Evolutionary conservation across 2,888 invertebrate genomes (phyloP).

Genomic region (Acronicta alni): DNA sequence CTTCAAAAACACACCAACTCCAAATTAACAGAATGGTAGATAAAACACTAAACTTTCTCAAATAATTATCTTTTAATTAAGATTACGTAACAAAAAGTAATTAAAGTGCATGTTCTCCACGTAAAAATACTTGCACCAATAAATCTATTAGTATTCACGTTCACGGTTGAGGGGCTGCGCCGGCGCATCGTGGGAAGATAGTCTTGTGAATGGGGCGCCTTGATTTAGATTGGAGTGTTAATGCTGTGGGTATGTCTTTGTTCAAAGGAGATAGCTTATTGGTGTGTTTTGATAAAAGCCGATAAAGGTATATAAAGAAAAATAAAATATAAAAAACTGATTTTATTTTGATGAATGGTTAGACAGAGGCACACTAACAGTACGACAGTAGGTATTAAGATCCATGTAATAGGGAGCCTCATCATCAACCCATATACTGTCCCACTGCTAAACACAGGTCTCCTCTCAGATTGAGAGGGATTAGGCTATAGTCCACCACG

Average conservation of each 20-base stretch:
- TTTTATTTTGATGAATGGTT: too few relatives aligned
- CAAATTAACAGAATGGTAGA: not conserved
- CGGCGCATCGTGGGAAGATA: constrained; percentile 59
- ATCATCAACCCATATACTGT: too few relatives aligned
- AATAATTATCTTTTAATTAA: constrained; percentile 36
- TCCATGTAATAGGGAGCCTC: too few relatives aligned
- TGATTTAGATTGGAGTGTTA: constrained; percentile 29
- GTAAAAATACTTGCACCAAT: constrained; percentile 34
- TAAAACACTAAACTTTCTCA: constrained; percentile 7
- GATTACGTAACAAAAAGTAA: constrained; percentile 33
- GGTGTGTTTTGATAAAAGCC: too few relatives aligned
- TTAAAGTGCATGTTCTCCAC: constrained; percentile 26
- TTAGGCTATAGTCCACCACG: too few relatives aligned
- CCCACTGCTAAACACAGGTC: too few relatives aligned
- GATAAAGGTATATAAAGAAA: too few relatives aligned
- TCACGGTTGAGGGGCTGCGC: constrained; percentile 47
- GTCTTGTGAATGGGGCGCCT: constrained; percentile 52
- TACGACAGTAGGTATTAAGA: too few relatives aligned
- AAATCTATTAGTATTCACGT: constrained; percentile 39
- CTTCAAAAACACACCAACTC: too few relatives aligned
- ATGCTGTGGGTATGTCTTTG: constrained; percentile 7
- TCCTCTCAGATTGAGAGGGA: too few relatives aligned
- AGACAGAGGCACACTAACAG: too few relatives aligned
- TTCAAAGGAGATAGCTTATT: not conserved
- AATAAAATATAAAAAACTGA: too few relatives aligned